Percentiles rank a stretch among this genome's conserved stretches.
These are phyloP conservation scores for Ectropis grisescens DNA, from an alignment of 1,140 invertebrate genomes.

Conservation along the genomic window DNA sequence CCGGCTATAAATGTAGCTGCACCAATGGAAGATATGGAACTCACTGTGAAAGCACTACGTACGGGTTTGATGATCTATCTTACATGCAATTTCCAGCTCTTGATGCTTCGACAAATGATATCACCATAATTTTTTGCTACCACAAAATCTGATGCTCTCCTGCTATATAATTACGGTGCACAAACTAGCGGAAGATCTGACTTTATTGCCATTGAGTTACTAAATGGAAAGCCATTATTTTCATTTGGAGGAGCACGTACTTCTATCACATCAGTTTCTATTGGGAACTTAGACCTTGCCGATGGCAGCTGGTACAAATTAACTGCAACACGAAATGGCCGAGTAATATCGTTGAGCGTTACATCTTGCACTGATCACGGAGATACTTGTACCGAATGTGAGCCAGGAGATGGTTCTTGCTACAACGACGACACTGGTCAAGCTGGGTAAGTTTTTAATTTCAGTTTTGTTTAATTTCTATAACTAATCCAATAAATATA, in stretches of 20 bases:
- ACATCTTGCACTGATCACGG: constrained; percentile 86
- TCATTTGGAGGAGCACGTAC: constrained; percentile 91
- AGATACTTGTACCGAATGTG: constrained; percentile 87
- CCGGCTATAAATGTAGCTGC: constrained; percentile 90
- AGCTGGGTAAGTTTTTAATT: constrained; percentile 79
- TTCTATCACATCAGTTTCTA: constrained; percentile 83
- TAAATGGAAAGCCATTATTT: constrained; percentile 86
- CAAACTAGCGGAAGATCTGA: constrained; percentile 90
- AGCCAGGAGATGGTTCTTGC: constrained; percentile 82
- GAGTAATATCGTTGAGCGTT: constrained; percentile 87
- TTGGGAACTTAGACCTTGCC: constrained; percentile 76
- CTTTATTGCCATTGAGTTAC: constrained; percentile 91
- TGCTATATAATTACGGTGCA: constrained; percentile 91
- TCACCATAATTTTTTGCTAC: constrained; percentile 93
- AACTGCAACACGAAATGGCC: constrained; percentile 89
- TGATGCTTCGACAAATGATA: constrained; percentile 90
- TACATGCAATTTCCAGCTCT: constrained; percentile 90
- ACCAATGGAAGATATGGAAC: constrained; percentile 88
- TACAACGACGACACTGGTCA: constrained; percentile 88
- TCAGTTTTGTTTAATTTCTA: too few species aligned
- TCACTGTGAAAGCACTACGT: constrained; percentile 91
- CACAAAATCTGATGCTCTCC: constrained; percentile 85
- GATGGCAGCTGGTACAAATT: constrained; percentile 94
- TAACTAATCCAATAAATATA: too few species aligned
- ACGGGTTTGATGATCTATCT: constrained; percentile 89